Percentiles rank a stretch among this genome's conserved stretches.
phyloP scores from a whole-genome alignment of 2,797 vertebrate species.

The Spinibarbus caldwelli region DNA sequence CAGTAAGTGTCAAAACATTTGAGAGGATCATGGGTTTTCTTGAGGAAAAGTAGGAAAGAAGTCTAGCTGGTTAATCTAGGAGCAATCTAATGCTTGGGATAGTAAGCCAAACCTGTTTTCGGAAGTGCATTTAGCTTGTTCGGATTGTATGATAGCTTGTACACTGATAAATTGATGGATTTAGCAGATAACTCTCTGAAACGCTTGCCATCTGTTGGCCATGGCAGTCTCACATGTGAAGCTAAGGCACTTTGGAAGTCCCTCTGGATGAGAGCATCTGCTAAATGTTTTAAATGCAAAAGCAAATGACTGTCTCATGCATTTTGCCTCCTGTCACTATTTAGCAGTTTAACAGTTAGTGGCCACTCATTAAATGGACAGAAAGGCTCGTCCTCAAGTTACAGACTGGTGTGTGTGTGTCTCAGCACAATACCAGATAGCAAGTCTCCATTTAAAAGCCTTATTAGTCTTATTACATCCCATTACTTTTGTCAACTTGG shows the following conservation, averaged over 20 bases:
- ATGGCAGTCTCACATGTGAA: conserved; percentile 13
- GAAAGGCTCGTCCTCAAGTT: conserved; percentile 1
- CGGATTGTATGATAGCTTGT: conserved; percentile 6
- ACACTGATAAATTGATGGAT: conserved; percentile 18
- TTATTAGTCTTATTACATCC: conserved; percentile 33
- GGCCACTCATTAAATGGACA: conserved; percentile 39
- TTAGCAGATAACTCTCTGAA: conserved; percentile 16
- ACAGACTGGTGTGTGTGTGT: conserved; percentile 16
- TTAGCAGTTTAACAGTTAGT: conserved; percentile 37
- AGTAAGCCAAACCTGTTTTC: neutral
- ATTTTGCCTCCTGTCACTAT: conserved; percentile 1
- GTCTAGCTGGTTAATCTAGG: neutral
- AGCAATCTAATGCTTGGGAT: neutral
- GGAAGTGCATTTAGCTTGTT: conserved; percentile 6
- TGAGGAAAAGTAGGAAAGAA: neutral
- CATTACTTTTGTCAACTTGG: conserved; percentile 35
- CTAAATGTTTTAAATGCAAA: conserved; percentile 13
- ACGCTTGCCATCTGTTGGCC: conserved; percentile 20
- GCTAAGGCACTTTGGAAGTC: conserved; percentile 16
- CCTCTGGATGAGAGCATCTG: conserved; percentile 30
- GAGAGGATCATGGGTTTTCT: neutral
- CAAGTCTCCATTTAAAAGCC: conserved; percentile 25
- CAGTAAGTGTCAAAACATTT: conserved; percentile 75
- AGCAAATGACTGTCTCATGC: neutral
- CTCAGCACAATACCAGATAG: conserved; percentile 6